Conservation (phyloP, 1,140 invertebrate genomes). For the Dinothrombium tinctorium region DNA sequence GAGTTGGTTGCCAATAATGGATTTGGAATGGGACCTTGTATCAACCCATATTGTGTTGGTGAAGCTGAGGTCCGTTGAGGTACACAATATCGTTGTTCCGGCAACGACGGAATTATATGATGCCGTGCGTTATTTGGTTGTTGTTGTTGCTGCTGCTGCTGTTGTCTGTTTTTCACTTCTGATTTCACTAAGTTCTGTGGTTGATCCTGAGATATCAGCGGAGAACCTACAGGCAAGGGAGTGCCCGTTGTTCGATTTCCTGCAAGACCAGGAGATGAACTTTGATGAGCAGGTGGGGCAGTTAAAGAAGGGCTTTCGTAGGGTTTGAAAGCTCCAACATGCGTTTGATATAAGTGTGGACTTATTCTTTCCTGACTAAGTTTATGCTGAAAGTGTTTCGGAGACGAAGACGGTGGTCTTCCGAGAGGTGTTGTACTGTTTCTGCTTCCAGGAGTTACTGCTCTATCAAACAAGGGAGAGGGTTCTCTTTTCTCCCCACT, state of each 20-base stretch:
- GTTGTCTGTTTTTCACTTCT: background rate
- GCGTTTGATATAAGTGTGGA: background rate
- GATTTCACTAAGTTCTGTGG: slow-evolving; percentile 2
- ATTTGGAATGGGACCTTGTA: no score
- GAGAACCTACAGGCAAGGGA: background rate
- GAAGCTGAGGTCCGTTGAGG: no score
- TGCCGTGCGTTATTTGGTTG: no score
- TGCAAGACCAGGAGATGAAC: background rate
- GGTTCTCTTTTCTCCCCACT: background rate
- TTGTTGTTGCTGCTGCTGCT: background rate
- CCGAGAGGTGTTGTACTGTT: background rate
- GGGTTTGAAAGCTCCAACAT: background rate
- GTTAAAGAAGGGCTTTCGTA: background rate
- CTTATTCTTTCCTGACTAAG: background rate
- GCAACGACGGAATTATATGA: no score
- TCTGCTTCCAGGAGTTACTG: background rate
- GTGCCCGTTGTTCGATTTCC: background rate
- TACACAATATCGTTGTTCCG: no score
- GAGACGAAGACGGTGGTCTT: background rate
- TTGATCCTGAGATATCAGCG: slow-evolving; percentile 1
- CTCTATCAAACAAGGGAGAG: slow-evolving; percentile 1
- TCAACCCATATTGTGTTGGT: no score
- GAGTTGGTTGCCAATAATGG: no score
- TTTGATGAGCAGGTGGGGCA: background rate
- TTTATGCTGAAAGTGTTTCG: background rate